Conservation (phyloP, 2,113 vertebrate species). For the Rallus limicola region DNA sequence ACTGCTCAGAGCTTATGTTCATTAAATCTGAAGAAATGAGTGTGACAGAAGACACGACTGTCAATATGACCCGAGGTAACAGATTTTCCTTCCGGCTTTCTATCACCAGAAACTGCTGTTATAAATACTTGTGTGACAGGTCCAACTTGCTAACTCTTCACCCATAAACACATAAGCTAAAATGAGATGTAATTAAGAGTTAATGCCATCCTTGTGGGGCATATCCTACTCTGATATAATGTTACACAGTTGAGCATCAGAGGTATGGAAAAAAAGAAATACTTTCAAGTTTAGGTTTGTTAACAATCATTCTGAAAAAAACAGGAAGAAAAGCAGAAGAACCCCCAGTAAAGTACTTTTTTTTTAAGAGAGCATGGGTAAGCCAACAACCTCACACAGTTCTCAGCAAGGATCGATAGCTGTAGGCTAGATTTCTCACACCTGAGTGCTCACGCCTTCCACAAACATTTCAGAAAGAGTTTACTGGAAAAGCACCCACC, state of each 20-base stretch:
- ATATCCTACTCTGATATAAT: neutral
- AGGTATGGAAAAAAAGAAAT: neutral
- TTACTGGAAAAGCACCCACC: neutral
- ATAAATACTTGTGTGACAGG: neutral
- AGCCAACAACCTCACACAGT: neutral
- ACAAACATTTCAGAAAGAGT: neutral
- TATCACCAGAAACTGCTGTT: neutral
- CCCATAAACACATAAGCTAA: neutral
- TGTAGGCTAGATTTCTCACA: neutral
- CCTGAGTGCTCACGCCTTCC: neutral
- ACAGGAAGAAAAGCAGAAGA: neutral
- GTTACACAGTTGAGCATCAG: neutral
- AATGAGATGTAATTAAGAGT: neutral
- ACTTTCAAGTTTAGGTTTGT: neutral
- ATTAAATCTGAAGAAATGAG: neutral
- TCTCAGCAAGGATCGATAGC: neutral
- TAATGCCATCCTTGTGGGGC: neutral
- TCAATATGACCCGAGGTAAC: neutral
- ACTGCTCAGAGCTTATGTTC: neutral
- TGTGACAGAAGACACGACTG: neutral
- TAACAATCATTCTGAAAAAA: neutral
- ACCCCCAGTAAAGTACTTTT: neutral
- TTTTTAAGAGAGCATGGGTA: neutral
- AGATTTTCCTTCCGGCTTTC: slow-evolving; percentile 1
- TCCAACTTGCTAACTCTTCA: neutral